Conservation (phyloP, 2,888 invertebrate species). For the Torymus texanus region DNA sequence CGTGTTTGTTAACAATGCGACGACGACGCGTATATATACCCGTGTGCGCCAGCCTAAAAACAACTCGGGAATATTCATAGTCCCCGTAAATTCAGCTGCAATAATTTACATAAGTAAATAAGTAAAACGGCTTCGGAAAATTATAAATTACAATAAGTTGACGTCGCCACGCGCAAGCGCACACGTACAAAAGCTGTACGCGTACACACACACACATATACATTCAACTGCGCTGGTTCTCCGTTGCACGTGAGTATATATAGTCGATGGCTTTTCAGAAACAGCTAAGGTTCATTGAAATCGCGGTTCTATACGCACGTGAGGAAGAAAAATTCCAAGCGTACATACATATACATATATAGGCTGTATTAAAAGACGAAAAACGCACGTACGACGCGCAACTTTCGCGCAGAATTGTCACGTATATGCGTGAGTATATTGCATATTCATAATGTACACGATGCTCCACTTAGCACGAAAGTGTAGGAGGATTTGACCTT, state of each 20-base stretch:
- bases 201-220: no score
- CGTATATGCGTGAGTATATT: constrained; percentile 57
- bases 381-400: neutral
- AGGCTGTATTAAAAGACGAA: constrained; percentile 24
- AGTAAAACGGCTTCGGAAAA: constrained; percentile 40
- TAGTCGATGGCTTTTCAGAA: constrained; percentile 44
- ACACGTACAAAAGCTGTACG: neutral
- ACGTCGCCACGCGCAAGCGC: neutral
- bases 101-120: constrained; percentile 53
- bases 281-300: constrained; percentile 29
- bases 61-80: constrained; percentile 42
- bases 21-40: neutral
- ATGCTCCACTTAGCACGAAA: constrained; percentile 63
- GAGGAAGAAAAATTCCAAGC: constrained; percentile 38
- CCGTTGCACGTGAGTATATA: neutral
- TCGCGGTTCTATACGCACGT: neutral
- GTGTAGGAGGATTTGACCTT: constrained; percentile 67
- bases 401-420: constrained; percentile 59
- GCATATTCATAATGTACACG: constrained; percentile 67
- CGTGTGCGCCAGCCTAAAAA: neutral
- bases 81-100: constrained; percentile 38
- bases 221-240: no score
- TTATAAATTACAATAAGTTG: constrained; percentile 56
- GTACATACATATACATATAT: constrained; percentile 56
- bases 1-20: constrained; percentile 4